phyloP scores from a whole-genome alignment of 2,888 invertebrate species.

The Eristalis pertinax region DNA sequence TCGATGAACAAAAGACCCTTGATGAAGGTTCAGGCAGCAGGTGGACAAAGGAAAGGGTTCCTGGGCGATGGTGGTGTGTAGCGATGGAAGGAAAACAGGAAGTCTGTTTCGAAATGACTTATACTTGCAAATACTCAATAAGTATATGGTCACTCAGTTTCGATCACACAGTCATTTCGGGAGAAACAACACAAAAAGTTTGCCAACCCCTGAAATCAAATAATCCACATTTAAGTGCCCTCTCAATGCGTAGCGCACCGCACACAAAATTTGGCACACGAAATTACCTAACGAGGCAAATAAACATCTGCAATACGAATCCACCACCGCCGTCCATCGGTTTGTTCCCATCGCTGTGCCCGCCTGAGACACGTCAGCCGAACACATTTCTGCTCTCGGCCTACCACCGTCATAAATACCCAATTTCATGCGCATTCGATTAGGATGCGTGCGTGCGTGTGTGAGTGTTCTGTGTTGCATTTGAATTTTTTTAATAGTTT shows the following conservation, averaged over 20 bases:
- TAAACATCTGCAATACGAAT: slow-evolving; percentile 1
- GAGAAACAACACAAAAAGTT: too few species aligned
- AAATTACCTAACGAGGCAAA: background rate
- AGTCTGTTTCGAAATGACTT: too few species aligned
- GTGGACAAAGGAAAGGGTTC: background rate
- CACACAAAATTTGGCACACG: background rate
- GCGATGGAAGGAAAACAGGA: too few species aligned
- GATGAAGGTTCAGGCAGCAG: background rate
- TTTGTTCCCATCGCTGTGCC: background rate
- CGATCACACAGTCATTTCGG: too few species aligned
- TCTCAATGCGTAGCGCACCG: background rate
- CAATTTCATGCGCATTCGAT: background rate
- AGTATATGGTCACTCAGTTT: too few species aligned
- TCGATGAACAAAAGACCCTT: background rate
- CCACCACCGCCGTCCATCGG: slow-evolving; percentile 3
- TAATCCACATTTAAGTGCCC: background rate
- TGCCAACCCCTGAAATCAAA: background rate
- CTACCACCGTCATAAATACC: background rate
- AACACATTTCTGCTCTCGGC: background rate
- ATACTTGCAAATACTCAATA: too few species aligned
- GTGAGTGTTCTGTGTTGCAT: slow-evolving; percentile 21
- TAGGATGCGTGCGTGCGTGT: background rate
- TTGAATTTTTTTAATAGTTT: slow-evolving; percentile 32
- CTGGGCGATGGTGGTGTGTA: background rate
- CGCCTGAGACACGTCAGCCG: background rate